These are phyloP conservation scores for Clivina fossor DNA, from an alignment of 2,888 invertebrate species.

Conservation along the genomic window DNA sequence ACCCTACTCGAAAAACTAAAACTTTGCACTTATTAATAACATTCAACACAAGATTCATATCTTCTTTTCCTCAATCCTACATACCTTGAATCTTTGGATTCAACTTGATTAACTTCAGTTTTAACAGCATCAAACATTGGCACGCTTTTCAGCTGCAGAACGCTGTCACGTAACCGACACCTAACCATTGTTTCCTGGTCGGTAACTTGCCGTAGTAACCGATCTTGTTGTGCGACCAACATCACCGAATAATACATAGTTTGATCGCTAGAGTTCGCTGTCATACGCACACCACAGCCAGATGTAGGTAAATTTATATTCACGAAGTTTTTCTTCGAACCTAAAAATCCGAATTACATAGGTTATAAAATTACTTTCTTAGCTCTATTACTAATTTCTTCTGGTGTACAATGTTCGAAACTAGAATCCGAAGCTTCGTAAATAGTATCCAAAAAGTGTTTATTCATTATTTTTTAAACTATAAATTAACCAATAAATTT, in stretches of 20 bases:
- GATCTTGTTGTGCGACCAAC: conserved; percentile 74
- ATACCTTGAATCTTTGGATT: conserved; percentile 53
- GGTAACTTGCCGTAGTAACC: conserved; percentile 69
- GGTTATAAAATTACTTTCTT: no score
- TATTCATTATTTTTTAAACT: no score
- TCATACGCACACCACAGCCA: conserved; percentile 70
- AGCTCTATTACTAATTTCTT: no score
- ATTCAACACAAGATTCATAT: no score
- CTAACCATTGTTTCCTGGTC: conserved; percentile 68
- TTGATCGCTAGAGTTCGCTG: conserved; percentile 53
- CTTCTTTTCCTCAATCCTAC: no score
- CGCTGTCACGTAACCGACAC: conserved; percentile 61
- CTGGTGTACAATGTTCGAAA: no score
- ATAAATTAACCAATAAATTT: no score
- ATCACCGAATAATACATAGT: conserved; percentile 66
- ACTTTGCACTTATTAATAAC: no score
- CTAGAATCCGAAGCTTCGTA: no score
- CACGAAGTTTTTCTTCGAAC: conserved; percentile 54
- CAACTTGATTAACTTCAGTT: conserved; percentile 55
- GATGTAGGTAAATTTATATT: conserved; percentile 61
- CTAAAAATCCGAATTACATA: no score
- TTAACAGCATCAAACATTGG: conserved; percentile 59
- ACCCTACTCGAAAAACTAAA: no score
- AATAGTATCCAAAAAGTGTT: no score
- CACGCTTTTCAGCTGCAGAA: conserved; percentile 59